Base-by-base conservation (phyloP, 2,113 vertebrate species). In the Rutilus rutilus region DNA sequence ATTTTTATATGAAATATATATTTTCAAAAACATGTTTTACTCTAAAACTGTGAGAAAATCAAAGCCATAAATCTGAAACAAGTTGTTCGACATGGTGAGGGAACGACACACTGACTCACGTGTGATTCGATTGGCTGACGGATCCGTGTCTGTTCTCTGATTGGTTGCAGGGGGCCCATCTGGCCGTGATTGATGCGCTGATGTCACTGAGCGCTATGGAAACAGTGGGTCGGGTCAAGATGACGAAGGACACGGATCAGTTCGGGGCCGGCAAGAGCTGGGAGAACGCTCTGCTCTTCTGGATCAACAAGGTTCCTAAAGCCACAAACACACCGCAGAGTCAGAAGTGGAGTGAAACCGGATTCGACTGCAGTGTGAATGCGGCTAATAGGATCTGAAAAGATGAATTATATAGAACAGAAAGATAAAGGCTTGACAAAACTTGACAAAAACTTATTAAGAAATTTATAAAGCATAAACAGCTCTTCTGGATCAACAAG, bases 281-380 rank as follows among this genome's bases (percentile, higher is more conserved):
- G 96, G 97, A 98, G 90, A 96, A 96, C 27, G 94, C 94, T 2
- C 92, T 98, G 36, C 94, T 97, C 39, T 95, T 95, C 91, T 98
- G 97, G 97, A 96, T 97, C 89, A 97, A 97, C 92, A 94, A 93
- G 96, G 97, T 98, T 77, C 54, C 21, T 78, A 52, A 50, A 52
- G 50, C 60, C 60, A 27, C 50, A 52, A 15, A 52, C 14, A 52
- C 14, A 47, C 45, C 11, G 10, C 14, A 14, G 3, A 5, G 12
- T 17, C 62, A 33, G 64, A 36, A 71, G 67, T 71, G 33, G 33
- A 39, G 67, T 71, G 33, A 39, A 39, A 39, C 67, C 33, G 9
- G 19, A 39, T 71, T 23, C 5, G 39, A 39, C 8, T 39, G 67
- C 8, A 6, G 67, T 71, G 67, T 71, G 67, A 71, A 71, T 0